phyloP scores from a whole-genome alignment of 2,113 vertebrate species.

The Tylochromis polylepis region DNA sequence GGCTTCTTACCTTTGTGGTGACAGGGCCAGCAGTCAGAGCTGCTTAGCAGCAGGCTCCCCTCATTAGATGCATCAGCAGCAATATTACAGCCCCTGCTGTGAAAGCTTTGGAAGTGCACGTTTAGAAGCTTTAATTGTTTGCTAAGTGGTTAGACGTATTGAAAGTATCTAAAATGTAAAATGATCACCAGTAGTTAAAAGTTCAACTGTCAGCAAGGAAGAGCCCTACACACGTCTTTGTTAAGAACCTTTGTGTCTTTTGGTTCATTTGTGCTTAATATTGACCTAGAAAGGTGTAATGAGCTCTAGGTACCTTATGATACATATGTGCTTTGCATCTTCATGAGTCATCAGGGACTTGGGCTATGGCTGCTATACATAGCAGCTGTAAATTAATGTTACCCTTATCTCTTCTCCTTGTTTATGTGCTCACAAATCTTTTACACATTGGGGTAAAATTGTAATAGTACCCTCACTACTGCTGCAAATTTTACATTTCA shows the following conservation, averaged over 20 bases:
- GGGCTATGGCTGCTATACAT: neutral
- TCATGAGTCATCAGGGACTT: conserved; percentile 28
- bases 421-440: neutral
- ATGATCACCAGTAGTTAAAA: neutral
- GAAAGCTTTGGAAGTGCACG: conserved; percentile 2
- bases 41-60: conserved; percentile 11
- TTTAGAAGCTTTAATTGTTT: neutral
- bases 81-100: neutral
- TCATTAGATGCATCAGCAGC: conserved; percentile 30
- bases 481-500: neutral
- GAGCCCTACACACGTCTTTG: neutral
- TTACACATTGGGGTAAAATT: neutral
- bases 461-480: neutral
- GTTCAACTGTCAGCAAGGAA: neutral
- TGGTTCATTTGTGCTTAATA: neutral
- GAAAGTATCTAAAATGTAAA: neutral
- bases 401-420: neutral
- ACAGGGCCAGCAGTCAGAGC: conserved; percentile 1
- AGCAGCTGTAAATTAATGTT: conserved; percentile 1
- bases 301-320: conserved; percentile 1
- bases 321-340: conserved; percentile 17
- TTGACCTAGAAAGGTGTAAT: conserved; percentile 34
- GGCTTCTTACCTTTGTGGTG: conserved; percentile 31
- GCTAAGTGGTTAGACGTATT: neutral
- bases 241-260: neutral